These are phyloP conservation scores for Matsumyia berberina DNA, from an alignment of 2,888 invertebrate genomes.

Conservation along the genomic window DNA sequence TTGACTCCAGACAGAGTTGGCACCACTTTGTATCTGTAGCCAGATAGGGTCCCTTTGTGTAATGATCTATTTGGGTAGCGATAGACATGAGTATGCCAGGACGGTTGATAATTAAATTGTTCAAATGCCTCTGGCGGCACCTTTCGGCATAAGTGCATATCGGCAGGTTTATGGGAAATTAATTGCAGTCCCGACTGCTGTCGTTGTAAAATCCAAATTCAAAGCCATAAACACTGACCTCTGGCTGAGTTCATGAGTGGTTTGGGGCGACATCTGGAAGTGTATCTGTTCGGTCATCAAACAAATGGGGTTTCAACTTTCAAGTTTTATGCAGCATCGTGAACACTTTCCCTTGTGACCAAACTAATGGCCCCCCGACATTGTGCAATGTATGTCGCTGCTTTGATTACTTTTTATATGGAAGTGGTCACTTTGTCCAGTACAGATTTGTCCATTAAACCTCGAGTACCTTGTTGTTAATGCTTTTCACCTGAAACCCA, in stretches of 20 bases:
- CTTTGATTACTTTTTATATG: neutral
- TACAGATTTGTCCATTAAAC: slow-evolving; percentile 24
- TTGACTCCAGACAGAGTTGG: slow-evolving; percentile 63
- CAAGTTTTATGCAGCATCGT: no score
- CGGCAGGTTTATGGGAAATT: slow-evolving; percentile 47
- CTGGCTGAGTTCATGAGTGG: no score
- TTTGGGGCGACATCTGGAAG: neutral
- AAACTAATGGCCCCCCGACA: no score
- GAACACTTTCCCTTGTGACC: neutral
- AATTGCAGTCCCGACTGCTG: slow-evolving; percentile 49
- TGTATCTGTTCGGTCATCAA: no score
- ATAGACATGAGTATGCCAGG: slow-evolving; percentile 31
- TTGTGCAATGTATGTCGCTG: no score
- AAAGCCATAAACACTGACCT: neutral
- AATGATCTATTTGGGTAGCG: slow-evolving; percentile 54
- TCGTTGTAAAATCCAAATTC: neutral
- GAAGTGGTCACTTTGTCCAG: neutral
- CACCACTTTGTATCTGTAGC: slow-evolving; percentile 63
- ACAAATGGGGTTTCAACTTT: no score
- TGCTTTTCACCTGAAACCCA: neutral
- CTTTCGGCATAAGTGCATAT: slow-evolving; percentile 43
- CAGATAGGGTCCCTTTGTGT: slow-evolving; percentile 57
- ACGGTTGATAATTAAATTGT: slow-evolving; percentile 62
- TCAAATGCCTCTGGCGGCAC: slow-evolving; percentile 62
- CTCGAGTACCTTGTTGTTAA: neutral